Base-by-base conservation (phyloP, 2,797 vertebrate genomes). In the Tenualosa ilisha region DNA sequence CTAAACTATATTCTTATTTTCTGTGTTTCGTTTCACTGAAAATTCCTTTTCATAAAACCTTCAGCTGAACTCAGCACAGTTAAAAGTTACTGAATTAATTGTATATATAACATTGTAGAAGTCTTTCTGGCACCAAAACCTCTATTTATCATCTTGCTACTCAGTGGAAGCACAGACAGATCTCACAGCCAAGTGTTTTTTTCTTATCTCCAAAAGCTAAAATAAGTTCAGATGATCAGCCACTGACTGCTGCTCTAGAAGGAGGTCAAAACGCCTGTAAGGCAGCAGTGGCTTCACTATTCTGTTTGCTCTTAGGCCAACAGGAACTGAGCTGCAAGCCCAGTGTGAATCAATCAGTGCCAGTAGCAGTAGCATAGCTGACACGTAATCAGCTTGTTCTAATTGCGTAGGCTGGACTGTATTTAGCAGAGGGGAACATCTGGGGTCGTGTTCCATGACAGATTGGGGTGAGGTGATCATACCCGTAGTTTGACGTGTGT, bases 401-500 rank as follows among this genome's bases (percentile, higher is more conserved):
- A 46, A 7, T 46, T 46, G 46, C 7, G 46, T 46, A 46, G 46
- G 46, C 11, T 51, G 50, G 7, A 51, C 50, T 12, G 7, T 49
- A 8, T 8, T 49, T 49, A 12, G 50, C 50, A 51, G 50, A 51
- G 50, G 11, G 50, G 50, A 12, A 51, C 50, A 12, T 51, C 50
- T 51, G 50, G 50, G 50, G 50, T 51, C 50, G 11, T 51, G 50
- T 12, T 51, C 65, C 31, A 15, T 72, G 65, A 72, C 65, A 37
- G 65, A 97, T 6, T 37, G 12, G 31, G 26, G 65, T 15, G 13
- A 15, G 65, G 65, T 37, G 65, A 40, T 1, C 31, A 2, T 89
- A 97, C 97, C 95, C 97, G 91, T 83, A 97, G 93, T 92, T 97
- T 97, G 86, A 97, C 97, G 0, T 97, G 96, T 0, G 97, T 97